phyloP scores from a whole-genome alignment of 1,140 invertebrate genomes.

The Calephelis nemesis region DNA sequence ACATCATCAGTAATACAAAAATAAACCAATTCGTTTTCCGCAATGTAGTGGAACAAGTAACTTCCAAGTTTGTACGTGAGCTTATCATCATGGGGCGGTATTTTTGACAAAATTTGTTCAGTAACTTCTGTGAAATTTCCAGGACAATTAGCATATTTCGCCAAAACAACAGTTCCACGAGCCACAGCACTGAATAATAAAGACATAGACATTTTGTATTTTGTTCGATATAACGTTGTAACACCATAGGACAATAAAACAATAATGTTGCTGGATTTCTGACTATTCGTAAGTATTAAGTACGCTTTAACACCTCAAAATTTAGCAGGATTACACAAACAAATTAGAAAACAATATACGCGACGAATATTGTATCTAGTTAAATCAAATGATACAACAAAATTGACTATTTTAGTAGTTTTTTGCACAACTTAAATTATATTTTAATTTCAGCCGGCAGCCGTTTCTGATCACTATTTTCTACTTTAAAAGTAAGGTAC shows the following conservation, averaged over 20 bases:
- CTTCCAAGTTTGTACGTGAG: slow-evolving; percentile 95
- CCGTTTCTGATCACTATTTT: too few relatives aligned
- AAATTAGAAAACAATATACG: too few relatives aligned
- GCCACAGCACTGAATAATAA: slow-evolving; percentile 94
- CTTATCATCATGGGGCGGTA: slow-evolving; percentile 91
- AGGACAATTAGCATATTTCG: slow-evolving; percentile 93
- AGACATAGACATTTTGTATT: slow-evolving; percentile 86
- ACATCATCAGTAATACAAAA: slow-evolving; percentile 98
- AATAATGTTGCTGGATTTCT: not conserved
- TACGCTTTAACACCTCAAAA: too few relatives aligned
- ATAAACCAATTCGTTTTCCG: slow-evolving; percentile 92
- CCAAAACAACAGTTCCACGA: slow-evolving; percentile 91
- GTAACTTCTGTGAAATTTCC: slow-evolving; percentile 97
- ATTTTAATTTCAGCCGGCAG: too few relatives aligned
- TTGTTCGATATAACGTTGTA: slow-evolving; percentile 1
- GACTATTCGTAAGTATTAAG: too few relatives aligned
- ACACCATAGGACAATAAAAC: slow-evolving; percentile 12
- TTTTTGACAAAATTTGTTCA: slow-evolving; percentile 92
- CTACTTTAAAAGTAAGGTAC: too few relatives aligned
- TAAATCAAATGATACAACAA: too few relatives aligned
- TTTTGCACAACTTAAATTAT: too few relatives aligned
- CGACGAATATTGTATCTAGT: too few relatives aligned
- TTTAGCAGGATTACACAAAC: too few relatives aligned
- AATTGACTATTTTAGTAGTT: too few relatives aligned
- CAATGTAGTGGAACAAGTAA: slow-evolving; percentile 95